Percentiles rank a stretch among this genome's conserved stretches.
phyloP scores from a whole-genome alignment of 2,113 vertebrate genomes.

The Aepyceros melampus region DNA sequence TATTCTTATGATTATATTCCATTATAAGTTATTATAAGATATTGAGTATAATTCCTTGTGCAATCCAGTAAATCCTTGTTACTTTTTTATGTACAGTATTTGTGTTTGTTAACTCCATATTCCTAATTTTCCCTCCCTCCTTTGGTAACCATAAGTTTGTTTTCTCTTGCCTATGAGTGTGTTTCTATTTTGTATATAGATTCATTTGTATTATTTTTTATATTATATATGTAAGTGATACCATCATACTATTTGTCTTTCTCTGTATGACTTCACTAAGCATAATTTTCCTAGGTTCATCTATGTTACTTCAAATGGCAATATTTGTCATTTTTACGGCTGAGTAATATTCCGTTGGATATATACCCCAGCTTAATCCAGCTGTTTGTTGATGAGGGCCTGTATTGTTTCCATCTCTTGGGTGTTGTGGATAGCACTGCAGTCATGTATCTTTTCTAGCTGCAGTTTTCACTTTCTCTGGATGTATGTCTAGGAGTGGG shows the following conservation, averaged over 20 bases:
- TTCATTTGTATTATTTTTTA: neutral
- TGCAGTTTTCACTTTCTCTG: neutral
- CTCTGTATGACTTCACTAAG: neutral
- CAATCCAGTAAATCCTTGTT: neutral
- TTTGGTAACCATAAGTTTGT: neutral
- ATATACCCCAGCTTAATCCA: neutral
- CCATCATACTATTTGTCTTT: neutral
- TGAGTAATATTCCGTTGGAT: neutral
- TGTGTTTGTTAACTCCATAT: neutral
- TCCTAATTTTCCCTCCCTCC: neutral
- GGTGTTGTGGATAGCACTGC: neutral
- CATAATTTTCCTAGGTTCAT: neutral
- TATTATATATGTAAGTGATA: neutral
- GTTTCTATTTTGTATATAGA: neutral
- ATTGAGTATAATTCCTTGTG: neutral
- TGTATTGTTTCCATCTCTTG: neutral
- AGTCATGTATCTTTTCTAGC: neutral
- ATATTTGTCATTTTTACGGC: neutral
- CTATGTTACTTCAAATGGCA: neutral
- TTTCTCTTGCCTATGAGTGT: neutral
- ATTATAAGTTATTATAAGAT: neutral
- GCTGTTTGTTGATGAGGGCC: neutral
- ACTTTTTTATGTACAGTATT: neutral
- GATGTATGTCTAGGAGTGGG: neutral
- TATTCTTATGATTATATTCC: neutral